These are phyloP conservation scores for Gallinago undulata DNA, from an alignment of 2,113 vertebrate species.

Conservation along the genomic window DNA sequence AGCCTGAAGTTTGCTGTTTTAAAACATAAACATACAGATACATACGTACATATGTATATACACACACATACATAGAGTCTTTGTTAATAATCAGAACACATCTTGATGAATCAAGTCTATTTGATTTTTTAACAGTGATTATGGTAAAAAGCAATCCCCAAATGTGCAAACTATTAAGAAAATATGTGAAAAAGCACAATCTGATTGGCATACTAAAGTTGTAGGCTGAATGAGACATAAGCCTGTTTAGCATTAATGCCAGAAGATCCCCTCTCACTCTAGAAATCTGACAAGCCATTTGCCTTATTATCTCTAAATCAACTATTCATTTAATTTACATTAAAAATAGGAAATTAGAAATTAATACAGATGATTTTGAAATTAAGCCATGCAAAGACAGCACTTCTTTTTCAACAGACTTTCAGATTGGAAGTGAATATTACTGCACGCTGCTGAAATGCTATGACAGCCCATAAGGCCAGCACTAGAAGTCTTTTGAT, in stretches of 20 bases:
- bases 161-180: constrained; percentile 18
- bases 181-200: neutral
- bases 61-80: neutral
- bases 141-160: neutral
- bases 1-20: neutral
- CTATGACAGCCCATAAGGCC: neutral
- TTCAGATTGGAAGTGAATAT: neutral
- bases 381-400: neutral
- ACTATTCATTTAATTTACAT: neutral
- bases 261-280: neutral
- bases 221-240: neutral
- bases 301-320: neutral
- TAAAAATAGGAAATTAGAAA: neutral
- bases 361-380: neutral
- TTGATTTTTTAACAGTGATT: neutral
- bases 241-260: neutral
- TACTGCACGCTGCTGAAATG: neutral
- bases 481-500: neutral
- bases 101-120: neutral
- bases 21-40: neutral
- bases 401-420: neutral
- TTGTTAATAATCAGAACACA: neutral
- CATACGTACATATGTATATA: neutral
- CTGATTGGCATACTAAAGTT: constrained; percentile 10
- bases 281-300: neutral